A percentile compares a stretch with the other conserved stretches of the same genome.
Evolutionary conservation across 37 sponge, comb jelly and placozoan genomes (phyloP).

Genomic region (Oopsacas minuta): DNA sequence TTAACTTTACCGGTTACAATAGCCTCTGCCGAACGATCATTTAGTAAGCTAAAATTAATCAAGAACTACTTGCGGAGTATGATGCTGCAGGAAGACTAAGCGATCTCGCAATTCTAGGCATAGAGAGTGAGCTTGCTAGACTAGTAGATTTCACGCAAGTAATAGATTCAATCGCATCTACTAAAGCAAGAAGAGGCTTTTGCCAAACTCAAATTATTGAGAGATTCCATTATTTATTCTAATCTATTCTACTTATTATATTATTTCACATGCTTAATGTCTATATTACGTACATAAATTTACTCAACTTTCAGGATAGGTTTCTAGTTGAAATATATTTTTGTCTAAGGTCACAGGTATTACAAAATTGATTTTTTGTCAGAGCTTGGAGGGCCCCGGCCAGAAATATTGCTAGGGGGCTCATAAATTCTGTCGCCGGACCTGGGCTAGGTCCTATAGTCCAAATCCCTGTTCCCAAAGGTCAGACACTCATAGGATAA

Average conservation of each 20-base stretch:
- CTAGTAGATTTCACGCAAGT: conserved; percentile 7
- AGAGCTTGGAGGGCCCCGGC: conserved; percentile 1
- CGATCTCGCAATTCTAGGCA: background rate
- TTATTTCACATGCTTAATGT: background rate
- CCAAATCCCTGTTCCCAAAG: no score
- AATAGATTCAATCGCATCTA: conserved; percentile 7
- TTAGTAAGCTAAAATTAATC: conserved; percentile 15
- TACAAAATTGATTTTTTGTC: background rate
- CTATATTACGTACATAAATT: background rate
- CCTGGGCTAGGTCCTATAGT: no score
- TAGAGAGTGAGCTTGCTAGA: conserved; percentile 19
- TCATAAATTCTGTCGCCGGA: conserved; percentile 6
- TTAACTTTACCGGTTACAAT: conserved; percentile 7
- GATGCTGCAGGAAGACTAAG: background rate
- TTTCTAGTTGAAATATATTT: conserved; percentile 13
- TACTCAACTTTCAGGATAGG: background rate
- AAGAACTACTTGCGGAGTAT: conserved; percentile 8
- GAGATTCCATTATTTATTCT: background rate
- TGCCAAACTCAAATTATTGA: conserved; percentile 1
- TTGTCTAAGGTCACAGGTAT: background rate
- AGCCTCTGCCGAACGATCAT: conserved; percentile 8
- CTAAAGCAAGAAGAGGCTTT: conserved; percentile 13
- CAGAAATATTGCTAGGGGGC: conserved; percentile 14
- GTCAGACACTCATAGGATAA: no score
- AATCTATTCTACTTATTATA: background rate